Base-by-base conservation (phyloP, 1,140 invertebrate genomes). In the Dolichoris vasculosae region DNA sequence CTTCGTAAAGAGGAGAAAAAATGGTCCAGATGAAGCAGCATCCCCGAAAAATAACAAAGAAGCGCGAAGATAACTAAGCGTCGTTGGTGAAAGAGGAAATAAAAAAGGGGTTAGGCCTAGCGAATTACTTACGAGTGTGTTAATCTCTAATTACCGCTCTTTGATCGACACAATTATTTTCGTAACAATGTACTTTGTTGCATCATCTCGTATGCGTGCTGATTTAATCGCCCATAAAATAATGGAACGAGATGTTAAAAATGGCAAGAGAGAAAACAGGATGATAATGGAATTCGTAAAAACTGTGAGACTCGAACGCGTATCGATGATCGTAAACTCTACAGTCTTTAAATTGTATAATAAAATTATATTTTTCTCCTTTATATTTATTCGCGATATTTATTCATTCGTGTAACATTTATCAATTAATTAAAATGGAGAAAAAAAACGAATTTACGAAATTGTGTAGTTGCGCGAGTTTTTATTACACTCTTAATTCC, bases 111-210 rank as follows among this genome's bases (percentile, higher is more conserved):
- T 75, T 59, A 77, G 40, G 73, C 26, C 30, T 20, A 35, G 35
- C 0, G 6, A 40, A 30, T 59, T 71, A 32, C 23, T 38, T 46
- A 51, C 20, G 46, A 15, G 30, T 30, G 30, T 38, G 38, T 4
- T 89, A 90, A 90, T 90, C 89, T 90, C 89, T 89, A 89, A 89
- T 89, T 89, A 88, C 85, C 48, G 7, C n/a, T 35, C 46, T 82
- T 82, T n/a, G 79, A 82, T 82, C 79, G 63, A 71, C 11, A 13
- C 55, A 51, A 82, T 71, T 82, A 71, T 71, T 71, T 82, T 71
- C 67, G 55, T 71, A 11, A 82, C 79, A 82, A 82, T 82, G 63
- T 59, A 2, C 46, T 67, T 67, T 67, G 63, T 67, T 59, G 76
- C 11, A 43, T 59, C 40, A 63, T 35, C 75, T 35, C 46, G 32